These are phyloP conservation scores for Aethes cnicana DNA, from an alignment of 2,888 invertebrate genomes.

Conservation along the genomic window DNA sequence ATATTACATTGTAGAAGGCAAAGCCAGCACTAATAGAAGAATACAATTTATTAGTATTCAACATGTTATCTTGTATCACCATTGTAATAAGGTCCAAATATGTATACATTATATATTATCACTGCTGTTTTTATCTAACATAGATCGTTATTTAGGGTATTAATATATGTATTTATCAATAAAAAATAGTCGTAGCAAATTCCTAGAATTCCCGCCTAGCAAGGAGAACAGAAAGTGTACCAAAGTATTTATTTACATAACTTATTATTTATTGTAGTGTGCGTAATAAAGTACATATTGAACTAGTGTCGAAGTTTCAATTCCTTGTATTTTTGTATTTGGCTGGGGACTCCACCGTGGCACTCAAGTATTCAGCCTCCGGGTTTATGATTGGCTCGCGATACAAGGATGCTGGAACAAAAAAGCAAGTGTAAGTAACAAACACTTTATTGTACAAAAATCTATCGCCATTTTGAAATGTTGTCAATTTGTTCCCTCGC, in stretches of 20 bases:
- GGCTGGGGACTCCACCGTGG: conserved; percentile 50
- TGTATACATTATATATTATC: no score
- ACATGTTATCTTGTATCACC: no score
- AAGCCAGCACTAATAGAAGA: conserved; percentile 22
- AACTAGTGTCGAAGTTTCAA: conserved; percentile 7
- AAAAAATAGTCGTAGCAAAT: background rate
- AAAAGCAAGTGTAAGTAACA: no score
- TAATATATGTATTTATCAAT: no score
- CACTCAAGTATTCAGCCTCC: conserved; percentile 48
- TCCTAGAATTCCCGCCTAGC: conserved; percentile 5
- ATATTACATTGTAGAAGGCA: conserved; percentile 21
- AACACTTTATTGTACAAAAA: no score
- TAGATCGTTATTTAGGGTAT: no score
- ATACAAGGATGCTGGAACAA: conserved; percentile 47
- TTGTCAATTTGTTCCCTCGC: no score
- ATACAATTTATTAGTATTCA: no score
- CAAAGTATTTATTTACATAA: conserved; percentile 10
- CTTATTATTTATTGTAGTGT: background rate
- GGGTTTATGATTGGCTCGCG: conserved; percentile 44
- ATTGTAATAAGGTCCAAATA: no score
- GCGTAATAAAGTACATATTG: conserved; percentile 8
- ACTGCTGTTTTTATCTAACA: no score
- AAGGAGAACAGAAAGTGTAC: background rate
- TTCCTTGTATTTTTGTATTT: conserved; percentile 19
- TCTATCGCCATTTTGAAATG: no score